Evolutionary conservation across 2,888 invertebrate genomes (phyloP).

Genomic region (Heliconius aoede): DNA sequence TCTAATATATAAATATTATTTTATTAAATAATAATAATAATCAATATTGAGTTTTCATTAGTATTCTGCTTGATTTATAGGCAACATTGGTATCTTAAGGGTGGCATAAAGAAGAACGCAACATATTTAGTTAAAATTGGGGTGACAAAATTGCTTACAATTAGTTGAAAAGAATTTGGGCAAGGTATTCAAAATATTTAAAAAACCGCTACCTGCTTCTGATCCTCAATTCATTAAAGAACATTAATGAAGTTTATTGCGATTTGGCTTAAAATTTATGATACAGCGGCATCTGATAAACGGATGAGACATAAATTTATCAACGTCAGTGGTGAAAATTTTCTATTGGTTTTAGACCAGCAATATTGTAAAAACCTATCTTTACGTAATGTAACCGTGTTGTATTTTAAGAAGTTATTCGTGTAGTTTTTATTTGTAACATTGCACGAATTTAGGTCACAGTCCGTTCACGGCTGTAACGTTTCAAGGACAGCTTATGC

Average conservation of each 20-base stretch:
- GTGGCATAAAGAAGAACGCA: slow-evolving; percentile 30
- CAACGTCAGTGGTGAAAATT: slow-evolving; percentile 13
- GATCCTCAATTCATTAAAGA: slow-evolving; percentile 78
- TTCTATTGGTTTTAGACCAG: background rate
- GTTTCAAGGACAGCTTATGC: slow-evolving; percentile 65
- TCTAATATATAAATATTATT: background rate
- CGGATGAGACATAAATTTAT: slow-evolving; percentile 59
- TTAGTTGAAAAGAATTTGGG: slow-evolving; percentile 59
- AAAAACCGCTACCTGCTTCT: slow-evolving; percentile 72
- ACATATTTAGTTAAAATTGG: slow-evolving; percentile 32
- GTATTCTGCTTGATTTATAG: background rate
- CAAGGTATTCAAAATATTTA: slow-evolving; percentile 64
- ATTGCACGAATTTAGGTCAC: slow-evolving; percentile 73
- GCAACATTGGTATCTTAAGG: slow-evolving; percentile 30
- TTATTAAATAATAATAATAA: background rate
- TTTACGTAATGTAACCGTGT: background rate
- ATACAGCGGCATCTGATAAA: slow-evolving; percentile 67
- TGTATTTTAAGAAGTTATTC: background rate
- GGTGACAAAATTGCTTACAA: slow-evolving; percentile 55
- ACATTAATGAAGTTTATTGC: slow-evolving; percentile 76
- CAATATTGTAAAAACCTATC: background rate
- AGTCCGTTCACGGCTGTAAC: slow-evolving; percentile 74
- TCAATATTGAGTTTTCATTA: background rate
- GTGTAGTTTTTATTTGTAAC: background rate
- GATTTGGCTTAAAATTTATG: slow-evolving; percentile 66